Percentiles rank a stretch among this genome's conserved stretches.
These are phyloP conservation scores for Enteromius fasciolatus DNA, from an alignment of 2,797 vertebrate genomes.

Conservation along the genomic window DNA sequence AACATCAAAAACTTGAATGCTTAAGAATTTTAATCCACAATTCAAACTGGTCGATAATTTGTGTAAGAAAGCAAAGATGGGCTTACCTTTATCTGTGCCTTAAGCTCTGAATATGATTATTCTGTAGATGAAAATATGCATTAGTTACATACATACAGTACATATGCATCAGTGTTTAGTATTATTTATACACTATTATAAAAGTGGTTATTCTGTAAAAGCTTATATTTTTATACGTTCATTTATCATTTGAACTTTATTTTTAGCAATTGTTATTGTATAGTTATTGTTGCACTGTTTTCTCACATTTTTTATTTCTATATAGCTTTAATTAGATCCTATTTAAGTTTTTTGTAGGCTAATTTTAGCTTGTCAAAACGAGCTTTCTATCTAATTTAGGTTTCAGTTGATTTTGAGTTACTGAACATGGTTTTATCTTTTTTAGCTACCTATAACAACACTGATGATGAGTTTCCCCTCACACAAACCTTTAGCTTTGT, in stretches of 20 bases:
- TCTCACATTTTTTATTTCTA: not conserved
- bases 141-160: not conserved
- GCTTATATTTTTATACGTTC: not conserved
- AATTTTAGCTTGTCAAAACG: not conserved
- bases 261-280: too few relatives aligned
- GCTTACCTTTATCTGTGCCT: conserved; percentile 27
- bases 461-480: not conserved
- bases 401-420: not conserved
- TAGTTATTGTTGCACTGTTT: not conserved
- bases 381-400: not conserved
- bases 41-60: not conserved
- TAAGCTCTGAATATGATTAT: conserved; percentile 23
- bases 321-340: not conserved
- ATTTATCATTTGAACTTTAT: not conserved
- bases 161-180: not conserved
- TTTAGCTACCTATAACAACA: not conserved
- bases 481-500: conserved; percentile 13
- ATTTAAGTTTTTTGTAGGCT: not conserved
- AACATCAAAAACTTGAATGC: not conserved
- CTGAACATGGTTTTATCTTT: not conserved
- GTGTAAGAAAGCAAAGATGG: not conserved
- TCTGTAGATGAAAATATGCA: conserved; percentile 35
- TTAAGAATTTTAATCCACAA: not conserved
- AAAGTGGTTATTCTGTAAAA: not conserved
- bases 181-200: not conserved